Conservation (phyloP, 2,888 invertebrate genomes). For the Rhogogaster chlorosoma region DNA sequence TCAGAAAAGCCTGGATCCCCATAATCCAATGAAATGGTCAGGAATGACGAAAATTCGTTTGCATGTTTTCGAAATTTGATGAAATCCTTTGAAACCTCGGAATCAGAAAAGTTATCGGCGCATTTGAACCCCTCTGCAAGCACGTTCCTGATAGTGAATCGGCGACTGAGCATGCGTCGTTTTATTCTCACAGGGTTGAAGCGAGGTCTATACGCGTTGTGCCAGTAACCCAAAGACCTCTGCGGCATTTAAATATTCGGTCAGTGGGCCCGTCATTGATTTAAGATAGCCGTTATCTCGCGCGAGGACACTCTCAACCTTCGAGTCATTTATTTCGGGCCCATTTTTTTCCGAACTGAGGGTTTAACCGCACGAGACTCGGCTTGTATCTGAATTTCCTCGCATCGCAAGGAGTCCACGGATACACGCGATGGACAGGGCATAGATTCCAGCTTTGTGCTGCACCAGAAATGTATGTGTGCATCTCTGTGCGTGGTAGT, state of each 20-base stretch:
- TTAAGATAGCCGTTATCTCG: conserved; percentile 31
- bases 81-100: neutral
- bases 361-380: neutral
- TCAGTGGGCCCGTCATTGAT: conserved; percentile 71
- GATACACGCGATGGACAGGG: neutral
- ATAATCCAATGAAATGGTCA: neutral
- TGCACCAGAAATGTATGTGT: conserved; percentile 20
- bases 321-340: neutral
- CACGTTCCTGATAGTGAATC: conserved; percentile 16
- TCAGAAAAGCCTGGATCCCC: neutral
- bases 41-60: neutral
- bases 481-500: neutral
- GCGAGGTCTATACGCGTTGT: conserved; percentile 68
- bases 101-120: neutral
- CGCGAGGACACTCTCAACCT: neutral
- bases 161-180: conserved; percentile 43
- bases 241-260: conserved; percentile 70
- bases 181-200: conserved; percentile 42
- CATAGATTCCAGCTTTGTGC: conserved; percentile 6
- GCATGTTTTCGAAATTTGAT: neutral
- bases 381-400: neutral
- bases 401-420: neutral
- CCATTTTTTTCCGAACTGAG: neutral
- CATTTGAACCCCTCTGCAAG: conserved; percentile 2
- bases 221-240: conserved; percentile 76